Evolutionary conservation across 2,113 vertebrate species (phyloP).

Genomic region (Chlamydotis undulata): DNA sequence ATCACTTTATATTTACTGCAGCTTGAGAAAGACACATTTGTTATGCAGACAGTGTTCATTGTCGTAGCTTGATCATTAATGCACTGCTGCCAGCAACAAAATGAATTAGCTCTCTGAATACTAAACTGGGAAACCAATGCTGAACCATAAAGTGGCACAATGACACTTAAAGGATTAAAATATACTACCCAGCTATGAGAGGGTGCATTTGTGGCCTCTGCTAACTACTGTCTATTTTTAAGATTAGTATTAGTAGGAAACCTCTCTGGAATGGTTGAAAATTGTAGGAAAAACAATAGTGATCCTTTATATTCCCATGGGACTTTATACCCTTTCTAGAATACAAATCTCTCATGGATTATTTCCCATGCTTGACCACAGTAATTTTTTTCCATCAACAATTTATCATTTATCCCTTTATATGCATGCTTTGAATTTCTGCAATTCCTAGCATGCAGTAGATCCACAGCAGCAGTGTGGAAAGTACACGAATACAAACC

Average conservation of each 20-base stretch:
- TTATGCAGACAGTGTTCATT: slow-evolving; percentile 79
- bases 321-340: slow-evolving; percentile 25
- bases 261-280: neutral
- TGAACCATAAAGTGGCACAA: slow-evolving; percentile 53
- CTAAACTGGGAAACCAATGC: slow-evolving; percentile 56
- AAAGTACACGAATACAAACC: slow-evolving; percentile 59
- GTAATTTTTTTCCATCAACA: slow-evolving; percentile 22
- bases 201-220: slow-evolving; percentile 38
- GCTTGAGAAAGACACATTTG: slow-evolving; percentile 76
- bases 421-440: slow-evolving; percentile 62
- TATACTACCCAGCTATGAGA: slow-evolving; percentile 39
- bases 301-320: slow-evolving; percentile 34
- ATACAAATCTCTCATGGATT: slow-evolving; percentile 22
- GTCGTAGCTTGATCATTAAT: slow-evolving; percentile 72
- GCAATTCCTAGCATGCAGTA: slow-evolving; percentile 57
- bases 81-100: slow-evolving; percentile 67
- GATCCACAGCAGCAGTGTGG: slow-evolving; percentile 5
- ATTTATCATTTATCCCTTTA: slow-evolving; percentile 47
- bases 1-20: slow-evolving; percentile 76
- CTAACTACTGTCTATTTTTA: slow-evolving; percentile 62
- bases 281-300: slow-evolving; percentile 5
- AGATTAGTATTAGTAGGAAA: slow-evolving; percentile 2
- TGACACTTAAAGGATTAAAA: slow-evolving; percentile 64
- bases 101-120: slow-evolving; percentile 75
- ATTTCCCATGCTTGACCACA: slow-evolving; percentile 39